Evolutionary conservation across 2,797 vertebrate genomes (phyloP).

Genomic region (Anabas testudineus): DNA sequence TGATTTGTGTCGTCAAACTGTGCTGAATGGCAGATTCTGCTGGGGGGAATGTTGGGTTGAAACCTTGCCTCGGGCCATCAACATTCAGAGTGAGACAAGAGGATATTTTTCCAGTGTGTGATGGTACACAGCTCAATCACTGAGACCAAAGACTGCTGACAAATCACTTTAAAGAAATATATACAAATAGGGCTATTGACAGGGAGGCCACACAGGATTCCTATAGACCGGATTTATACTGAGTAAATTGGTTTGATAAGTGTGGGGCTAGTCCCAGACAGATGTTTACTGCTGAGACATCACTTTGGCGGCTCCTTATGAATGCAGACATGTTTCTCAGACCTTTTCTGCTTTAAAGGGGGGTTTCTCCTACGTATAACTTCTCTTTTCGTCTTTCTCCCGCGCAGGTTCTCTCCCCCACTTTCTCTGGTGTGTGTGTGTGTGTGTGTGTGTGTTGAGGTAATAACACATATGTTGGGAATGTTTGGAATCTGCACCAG

Average conservation of each 20-base stretch:
- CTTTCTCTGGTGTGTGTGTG: conserved; percentile 17
- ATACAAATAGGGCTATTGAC: conserved; percentile 62
- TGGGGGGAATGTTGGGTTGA: conserved; percentile 62
- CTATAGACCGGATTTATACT: conserved; percentile 33
- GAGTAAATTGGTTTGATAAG: conserved; percentile 56
- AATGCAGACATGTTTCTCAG: conserved; percentile 50
- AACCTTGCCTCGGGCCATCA: conserved; percentile 57
- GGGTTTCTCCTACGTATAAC: conserved; percentile 29
- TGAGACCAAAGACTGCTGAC: conserved; percentile 64
- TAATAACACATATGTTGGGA: conserved; percentile 49
- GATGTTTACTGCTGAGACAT: conserved; percentile 59
- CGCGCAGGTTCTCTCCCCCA: conserved; percentile 10
- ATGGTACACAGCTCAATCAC: conserved; percentile 45
- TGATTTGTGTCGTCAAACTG: conserved; percentile 61
- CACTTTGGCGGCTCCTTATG: conserved; percentile 44
- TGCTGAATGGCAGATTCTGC: conserved; percentile 66
- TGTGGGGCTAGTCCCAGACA: conserved; percentile 39
- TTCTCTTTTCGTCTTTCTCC: conserved; percentile 34
- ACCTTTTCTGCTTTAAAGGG: conserved; percentile 50
- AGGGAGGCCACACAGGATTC: conserved; percentile 42
- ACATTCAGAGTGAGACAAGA: conserved; percentile 55
- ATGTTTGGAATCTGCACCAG: conserved; percentile 46
- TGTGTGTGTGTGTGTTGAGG: too few relatives aligned
- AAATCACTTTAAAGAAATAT: conserved; percentile 56
- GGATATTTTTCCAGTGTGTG: conserved; percentile 45